Evolutionary conservation across 2,113 vertebrate genomes (phyloP).

Genomic region (Mungos mungo): DNA sequence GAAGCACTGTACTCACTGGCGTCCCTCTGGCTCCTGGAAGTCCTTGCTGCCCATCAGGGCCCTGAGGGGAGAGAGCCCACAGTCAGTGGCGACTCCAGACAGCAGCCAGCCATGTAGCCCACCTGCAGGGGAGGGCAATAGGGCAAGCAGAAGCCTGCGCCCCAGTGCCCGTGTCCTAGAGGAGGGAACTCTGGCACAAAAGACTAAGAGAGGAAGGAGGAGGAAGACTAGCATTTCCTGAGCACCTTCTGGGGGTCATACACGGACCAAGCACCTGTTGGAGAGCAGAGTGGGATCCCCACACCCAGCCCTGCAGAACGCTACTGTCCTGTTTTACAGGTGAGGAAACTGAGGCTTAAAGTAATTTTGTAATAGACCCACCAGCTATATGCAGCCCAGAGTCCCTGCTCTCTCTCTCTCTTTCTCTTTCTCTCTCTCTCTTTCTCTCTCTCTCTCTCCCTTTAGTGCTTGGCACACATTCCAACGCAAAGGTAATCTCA

Average conservation of each 20-base stretch:
- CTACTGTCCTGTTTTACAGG: not conserved
- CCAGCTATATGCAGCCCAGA: not conserved
- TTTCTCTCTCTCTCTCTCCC: not conserved
- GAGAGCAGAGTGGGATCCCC: not conserved
- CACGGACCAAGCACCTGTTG: rapidly evolving
- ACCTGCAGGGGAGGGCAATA: rapidly evolving
- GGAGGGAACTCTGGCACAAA: not conserved
- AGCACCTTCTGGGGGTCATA: not conserved
- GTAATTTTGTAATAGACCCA: not conserved
- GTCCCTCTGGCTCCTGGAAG: slow-evolving; percentile 76
- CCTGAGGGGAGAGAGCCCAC: slow-evolving; percentile 70
- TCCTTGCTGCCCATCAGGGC: slow-evolving; percentile 80
- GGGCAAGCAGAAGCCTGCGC: not conserved
- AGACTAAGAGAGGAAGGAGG: not conserved
- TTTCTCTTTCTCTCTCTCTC: not conserved
- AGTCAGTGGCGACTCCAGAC: not conserved
- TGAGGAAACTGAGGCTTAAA: not conserved
- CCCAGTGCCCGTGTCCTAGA: not conserved
- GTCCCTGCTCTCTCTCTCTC: not conserved
- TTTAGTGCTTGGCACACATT: not conserved
- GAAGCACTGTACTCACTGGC: slow-evolving; percentile 72
- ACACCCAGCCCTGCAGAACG: not conserved
- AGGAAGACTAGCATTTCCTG: not conserved
- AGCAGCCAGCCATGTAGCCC: not conserved
- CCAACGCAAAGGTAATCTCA: not conserved